These are phyloP conservation scores for Apodemus speciosus DNA, from an alignment of 2,113 vertebrate genomes.

Conservation along the genomic window DNA sequence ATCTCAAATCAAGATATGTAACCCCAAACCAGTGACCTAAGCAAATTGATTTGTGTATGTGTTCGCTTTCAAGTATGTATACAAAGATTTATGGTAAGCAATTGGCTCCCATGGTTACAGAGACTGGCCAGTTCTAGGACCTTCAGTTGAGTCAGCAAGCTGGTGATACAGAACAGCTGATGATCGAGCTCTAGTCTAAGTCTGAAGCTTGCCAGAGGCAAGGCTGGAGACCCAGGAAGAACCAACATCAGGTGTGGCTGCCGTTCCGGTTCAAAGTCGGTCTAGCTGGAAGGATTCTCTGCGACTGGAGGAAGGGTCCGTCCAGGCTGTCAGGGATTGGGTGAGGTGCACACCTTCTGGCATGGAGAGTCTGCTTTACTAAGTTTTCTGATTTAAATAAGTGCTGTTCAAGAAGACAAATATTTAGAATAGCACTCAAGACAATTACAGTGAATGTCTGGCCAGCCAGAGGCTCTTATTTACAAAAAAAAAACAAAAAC, in stretches of 20 bases:
- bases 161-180: background rate
- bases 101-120: background rate
- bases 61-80: background rate
- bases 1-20: background rate
- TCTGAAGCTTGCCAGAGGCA: background rate
- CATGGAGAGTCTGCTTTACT: background rate
- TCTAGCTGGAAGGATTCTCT: background rate
- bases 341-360: background rate
- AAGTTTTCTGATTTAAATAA: conserved; percentile 3
- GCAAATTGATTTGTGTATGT: background rate
- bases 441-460: background rate
- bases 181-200: background rate
- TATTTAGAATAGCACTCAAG: background rate
- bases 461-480: background rate
- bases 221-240: background rate
- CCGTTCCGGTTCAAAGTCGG: background rate
- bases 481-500: background rate
- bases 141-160: background rate
- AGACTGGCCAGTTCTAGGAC: background rate
- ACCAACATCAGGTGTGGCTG: background rate
- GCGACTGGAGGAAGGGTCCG: background rate
- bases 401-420: background rate
- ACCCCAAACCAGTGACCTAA: conserved; percentile 21
- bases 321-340: background rate
- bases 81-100: background rate